Percentiles rank a stretch among this genome's conserved stretches.
phyloP scores from a whole-genome alignment of 2,797 vertebrate genomes.

The Platalea minor region DNA sequence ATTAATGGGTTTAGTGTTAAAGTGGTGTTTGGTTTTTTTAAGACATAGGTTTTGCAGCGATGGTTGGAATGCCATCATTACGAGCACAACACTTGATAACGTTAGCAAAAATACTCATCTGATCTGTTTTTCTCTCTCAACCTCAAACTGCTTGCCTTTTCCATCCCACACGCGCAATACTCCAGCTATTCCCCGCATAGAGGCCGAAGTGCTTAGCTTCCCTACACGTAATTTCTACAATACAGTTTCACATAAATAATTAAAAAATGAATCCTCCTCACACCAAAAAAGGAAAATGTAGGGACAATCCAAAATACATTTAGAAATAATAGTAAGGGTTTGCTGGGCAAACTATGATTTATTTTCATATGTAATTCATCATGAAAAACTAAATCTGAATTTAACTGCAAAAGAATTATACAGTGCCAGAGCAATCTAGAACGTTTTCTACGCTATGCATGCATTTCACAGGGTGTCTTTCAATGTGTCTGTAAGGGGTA shows the following conservation, averaged over 20 bases:
- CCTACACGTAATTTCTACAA: background rate
- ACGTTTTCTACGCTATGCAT: rapidly evolving
- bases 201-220: background rate
- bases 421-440: background rate
- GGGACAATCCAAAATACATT: background rate
- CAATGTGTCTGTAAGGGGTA: background rate
- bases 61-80: background rate
- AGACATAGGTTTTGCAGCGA: background rate
- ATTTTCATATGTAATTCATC: background rate
- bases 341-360: background rate
- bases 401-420: background rate
- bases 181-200: background rate
- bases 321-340: background rate
- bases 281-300: background rate
- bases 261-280: background rate
- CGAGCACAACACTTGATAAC: background rate
- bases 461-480: background rate
- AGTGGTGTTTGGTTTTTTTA: rapidly evolving
- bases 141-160: background rate
- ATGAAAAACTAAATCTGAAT: background rate
- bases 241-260: background rate
- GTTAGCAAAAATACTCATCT: background rate
- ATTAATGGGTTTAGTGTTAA: background rate
- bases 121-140: background rate
- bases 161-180: background rate